Percentiles rank a stretch among this genome's conserved stretches.
phyloP scores from a whole-genome alignment of 2,888 invertebrate species.

The Hemicrepidius hirtus region DNA sequence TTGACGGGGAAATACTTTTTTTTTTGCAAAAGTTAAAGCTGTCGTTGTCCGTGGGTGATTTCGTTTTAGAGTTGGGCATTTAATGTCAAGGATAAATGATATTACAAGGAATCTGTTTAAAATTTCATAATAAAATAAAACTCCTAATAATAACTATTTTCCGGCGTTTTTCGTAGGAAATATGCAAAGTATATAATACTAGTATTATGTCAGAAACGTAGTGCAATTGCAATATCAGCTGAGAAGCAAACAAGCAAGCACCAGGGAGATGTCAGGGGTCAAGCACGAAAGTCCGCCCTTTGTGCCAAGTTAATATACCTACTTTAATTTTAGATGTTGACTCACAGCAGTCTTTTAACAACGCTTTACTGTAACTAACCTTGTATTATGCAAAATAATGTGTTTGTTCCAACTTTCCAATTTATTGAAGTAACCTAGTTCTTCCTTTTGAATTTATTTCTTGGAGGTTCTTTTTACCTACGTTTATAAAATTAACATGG shows the following conservation, averaged over 20 bases:
- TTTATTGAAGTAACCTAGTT: conserved; percentile 36
- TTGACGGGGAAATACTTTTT: too few species aligned
- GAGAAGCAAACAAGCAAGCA: conserved; percentile 3
- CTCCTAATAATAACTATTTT: too few species aligned
- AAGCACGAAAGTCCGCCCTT: conserved; percentile 25
- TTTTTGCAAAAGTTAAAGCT: too few species aligned
- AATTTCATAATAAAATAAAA: too few species aligned
- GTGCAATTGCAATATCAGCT: conserved; percentile 12
- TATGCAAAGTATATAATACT: not conserved
- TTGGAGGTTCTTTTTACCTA: not conserved
- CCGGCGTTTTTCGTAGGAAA: too few species aligned
- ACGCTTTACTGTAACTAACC: conserved; percentile 34
- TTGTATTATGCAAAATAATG: conserved; percentile 37
- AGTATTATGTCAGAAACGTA: conserved; percentile 9
- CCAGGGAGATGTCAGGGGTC: conserved; percentile 24
- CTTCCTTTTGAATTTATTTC: conserved; percentile 21
- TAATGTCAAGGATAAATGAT: too few species aligned
- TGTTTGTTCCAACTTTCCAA: conserved; percentile 30
- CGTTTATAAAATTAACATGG: not conserved
- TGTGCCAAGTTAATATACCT: conserved; percentile 18
- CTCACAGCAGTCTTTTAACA: conserved; percentile 29
- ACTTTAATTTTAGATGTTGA: conserved; percentile 34
- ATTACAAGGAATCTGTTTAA: too few species aligned
- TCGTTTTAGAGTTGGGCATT: too few species aligned
- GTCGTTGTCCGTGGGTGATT: too few species aligned